Conservation (phyloP, 2,888 invertebrate species). For the Ichneumoninae sp. region DNA sequence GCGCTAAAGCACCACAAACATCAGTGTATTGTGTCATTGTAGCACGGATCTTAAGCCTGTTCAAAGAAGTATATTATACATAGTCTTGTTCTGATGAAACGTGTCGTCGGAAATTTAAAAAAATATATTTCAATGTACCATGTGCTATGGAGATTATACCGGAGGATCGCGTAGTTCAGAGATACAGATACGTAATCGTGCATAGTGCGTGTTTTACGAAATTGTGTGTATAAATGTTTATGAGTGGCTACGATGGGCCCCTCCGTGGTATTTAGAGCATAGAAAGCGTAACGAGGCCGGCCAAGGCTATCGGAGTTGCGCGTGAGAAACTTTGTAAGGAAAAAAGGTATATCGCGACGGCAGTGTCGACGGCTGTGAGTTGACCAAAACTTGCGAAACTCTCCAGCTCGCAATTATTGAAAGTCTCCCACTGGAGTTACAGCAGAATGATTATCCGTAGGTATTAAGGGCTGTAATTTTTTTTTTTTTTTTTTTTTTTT, state of each 20-base stretch:
- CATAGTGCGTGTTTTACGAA: background rate
- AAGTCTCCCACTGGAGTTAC: slow-evolving; percentile 29
- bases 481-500: background rate
- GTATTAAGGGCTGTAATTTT: slow-evolving; percentile 58
- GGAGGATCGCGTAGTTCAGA: background rate
- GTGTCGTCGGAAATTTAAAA: background rate
- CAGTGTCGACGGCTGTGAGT: slow-evolving; percentile 41
- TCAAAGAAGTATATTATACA: background rate
- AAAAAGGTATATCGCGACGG: slow-evolving; percentile 39
- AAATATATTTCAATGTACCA: background rate
- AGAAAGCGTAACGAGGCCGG: slow-evolving; percentile 69
- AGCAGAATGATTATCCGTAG: slow-evolving; percentile 36
- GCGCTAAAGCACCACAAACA: background rate
- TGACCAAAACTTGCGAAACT: slow-evolving; percentile 61
- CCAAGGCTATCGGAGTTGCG: slow-evolving; percentile 55
- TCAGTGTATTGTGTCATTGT: background rate
- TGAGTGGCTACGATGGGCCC: slow-evolving; percentile 41
- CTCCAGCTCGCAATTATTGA: slow-evolving; percentile 56
- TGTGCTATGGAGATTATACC: background rate
- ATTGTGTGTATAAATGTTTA: slow-evolving; percentile 35
- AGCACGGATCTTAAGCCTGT: background rate
- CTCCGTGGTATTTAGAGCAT: slow-evolving; percentile 67
- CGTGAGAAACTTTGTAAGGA: slow-evolving; percentile 68
- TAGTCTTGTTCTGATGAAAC: background rate
- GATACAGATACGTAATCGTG: background rate